Evolutionary conservation across 2,888 invertebrate genomes (phyloP).

Genomic region (Bombylius discolor): DNA sequence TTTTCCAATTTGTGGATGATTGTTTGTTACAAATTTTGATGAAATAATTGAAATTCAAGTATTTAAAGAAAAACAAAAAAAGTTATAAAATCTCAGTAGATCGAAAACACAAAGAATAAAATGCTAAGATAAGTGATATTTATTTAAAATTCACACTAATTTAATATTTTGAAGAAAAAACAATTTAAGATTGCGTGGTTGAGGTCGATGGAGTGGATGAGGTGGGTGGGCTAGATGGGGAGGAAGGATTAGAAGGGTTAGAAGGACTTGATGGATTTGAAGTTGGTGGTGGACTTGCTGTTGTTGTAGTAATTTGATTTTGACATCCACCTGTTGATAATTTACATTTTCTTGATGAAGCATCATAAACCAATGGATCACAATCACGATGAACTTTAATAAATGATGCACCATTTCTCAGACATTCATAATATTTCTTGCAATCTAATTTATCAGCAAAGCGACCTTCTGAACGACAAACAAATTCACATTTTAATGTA

Average conservation of each 20-base stretch:
- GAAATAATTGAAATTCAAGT: too few relatives aligned
- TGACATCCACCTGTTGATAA: too few relatives aligned
- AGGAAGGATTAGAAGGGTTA: neutral
- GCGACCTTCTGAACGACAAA: neutral
- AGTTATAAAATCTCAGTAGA: too few relatives aligned
- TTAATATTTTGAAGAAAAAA: neutral
- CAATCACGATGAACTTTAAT: neutral
- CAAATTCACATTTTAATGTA: neutral
- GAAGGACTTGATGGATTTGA: neutral
- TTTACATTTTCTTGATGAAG: too few relatives aligned
- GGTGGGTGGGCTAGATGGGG: neutral
- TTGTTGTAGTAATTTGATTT: too few relatives aligned
- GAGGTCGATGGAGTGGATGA: neutral
- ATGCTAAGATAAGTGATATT: too few relatives aligned
- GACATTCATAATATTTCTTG: conserved; percentile 3
- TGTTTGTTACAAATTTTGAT: too few relatives aligned
- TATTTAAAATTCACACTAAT: neutral
- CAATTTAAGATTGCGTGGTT: neutral
- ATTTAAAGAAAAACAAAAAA: too few relatives aligned
- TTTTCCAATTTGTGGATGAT: too few relatives aligned
- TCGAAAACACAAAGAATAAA: too few relatives aligned
- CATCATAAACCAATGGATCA: neutral
- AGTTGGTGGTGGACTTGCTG: neutral
- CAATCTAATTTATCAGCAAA: neutral
- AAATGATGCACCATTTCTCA: neutral